These are phyloP conservation scores for Odontomachus brunneus DNA, from an alignment of 1,140 invertebrate genomes.

Conservation along the genomic window DNA sequence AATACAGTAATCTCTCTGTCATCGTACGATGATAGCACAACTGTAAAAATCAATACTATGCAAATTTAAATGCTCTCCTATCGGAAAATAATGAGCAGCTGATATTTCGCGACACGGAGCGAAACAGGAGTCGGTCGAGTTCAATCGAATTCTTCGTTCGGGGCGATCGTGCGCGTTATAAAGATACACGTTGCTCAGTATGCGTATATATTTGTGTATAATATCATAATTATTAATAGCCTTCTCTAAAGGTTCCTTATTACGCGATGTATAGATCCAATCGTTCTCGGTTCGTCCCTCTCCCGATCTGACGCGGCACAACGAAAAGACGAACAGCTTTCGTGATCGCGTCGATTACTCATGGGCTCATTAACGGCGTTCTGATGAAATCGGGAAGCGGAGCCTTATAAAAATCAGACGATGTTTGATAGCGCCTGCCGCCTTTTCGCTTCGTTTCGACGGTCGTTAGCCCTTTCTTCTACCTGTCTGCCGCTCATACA, in stretches of 20 bases:
- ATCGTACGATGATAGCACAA: slow-evolving; percentile 27
- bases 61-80: slow-evolving; percentile 23
- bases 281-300: not conserved
- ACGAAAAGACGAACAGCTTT: slow-evolving; percentile 70
- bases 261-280: slow-evolving; percentile 30
- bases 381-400: slow-evolving; percentile 65
- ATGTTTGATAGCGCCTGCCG: slow-evolving; percentile 43
- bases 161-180: not conserved
- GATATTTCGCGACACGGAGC: slow-evolving; percentile 33
- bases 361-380: slow-evolving; percentile 43
- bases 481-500: not conserved
- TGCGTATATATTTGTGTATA: not conserved
- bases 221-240: slow-evolving; percentile 47
- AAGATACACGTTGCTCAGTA: slow-evolving; percentile 25
- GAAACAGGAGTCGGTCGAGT: not conserved
- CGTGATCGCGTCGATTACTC: slow-evolving; percentile 73
- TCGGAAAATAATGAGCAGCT: slow-evolving; percentile 43
- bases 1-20: slow-evolving; percentile 5
- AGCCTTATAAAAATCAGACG: slow-evolving; percentile 57
- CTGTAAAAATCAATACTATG: slow-evolving; percentile 49
- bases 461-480: slow-evolving; percentile 20
- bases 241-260: slow-evolving; percentile 22
- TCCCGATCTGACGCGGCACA: slow-evolving; percentile 38
- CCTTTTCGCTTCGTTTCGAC: not conserved
- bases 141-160: slow-evolving; percentile 23